Evolutionary conservation across 2,797 vertebrate genomes (phyloP), one percentile per base, ranked within the genome.

Genomic region (Propithecus deckenii): DNA sequence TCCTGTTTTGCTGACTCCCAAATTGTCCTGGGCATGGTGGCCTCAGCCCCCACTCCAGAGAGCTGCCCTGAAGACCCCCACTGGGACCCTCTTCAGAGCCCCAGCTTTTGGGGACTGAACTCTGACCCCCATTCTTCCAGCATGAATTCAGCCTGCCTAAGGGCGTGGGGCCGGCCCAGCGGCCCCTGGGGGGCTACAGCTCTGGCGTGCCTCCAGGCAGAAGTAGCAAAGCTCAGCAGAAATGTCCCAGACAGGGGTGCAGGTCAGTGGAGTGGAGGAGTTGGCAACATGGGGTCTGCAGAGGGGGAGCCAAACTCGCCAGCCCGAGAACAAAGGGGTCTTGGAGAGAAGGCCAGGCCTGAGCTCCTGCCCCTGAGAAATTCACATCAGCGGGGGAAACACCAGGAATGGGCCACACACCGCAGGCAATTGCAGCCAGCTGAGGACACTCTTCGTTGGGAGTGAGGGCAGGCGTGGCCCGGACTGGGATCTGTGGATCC

Each of bases 51-150:
- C 78, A 35, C 71, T 28, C 15, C 5, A 7, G 57, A 92, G 30
- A 59, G 76, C 93, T n/a, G 80, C n/a, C 84, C 69, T n/a, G 61
- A 83, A 95, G 91, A 95, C 69, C 92, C 87, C 92, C 83, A 79
- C 93, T n/a, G 86, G 86, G 89, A 87, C 83, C 61, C 30, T 87
- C 89, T 63, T 90, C 67, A 38, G 94, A 96, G 95, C 87, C 86
- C 93, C 61, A 46, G 93, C 92, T 94, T 96, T 85, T 0, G 12
- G 57, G 81, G 67, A 43, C 86, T 98, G 97, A 98, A 98, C 97
- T 97, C 96, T 97, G 97, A 98, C 97, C 96, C 69, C 57, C 95
- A 96, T 98, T 98, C 95, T 97, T 98, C 84, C 89, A 50, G 87
- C 85, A n/a, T 95, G 93, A 97, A 96, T 95, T 46, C 30, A 1